Conservation (phyloP, 2,888 invertebrate species). For the Phortica okadai region DNA sequence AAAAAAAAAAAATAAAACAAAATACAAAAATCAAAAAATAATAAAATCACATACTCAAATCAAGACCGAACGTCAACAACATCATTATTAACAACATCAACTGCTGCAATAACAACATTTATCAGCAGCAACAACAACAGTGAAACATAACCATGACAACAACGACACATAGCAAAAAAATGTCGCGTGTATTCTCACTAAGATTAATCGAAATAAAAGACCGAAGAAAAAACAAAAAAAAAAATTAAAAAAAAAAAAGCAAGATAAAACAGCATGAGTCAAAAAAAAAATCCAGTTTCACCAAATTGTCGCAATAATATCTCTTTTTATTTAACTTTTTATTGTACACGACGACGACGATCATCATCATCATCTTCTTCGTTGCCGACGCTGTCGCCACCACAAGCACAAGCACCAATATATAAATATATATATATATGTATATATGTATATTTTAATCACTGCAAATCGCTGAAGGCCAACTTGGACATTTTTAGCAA, state of each 20-base stretch:
- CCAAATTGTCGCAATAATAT: conserved; percentile 56
- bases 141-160: conserved; percentile 9
- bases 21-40: neutral
- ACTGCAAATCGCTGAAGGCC: conserved; percentile 64
- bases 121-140: conserved; percentile 2
- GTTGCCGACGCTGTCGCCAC: neutral
- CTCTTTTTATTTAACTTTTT: conserved; percentile 39
- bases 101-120: neutral
- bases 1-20: neutral
- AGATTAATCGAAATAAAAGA: neutral
- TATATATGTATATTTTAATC: conserved; percentile 50
- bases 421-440: neutral
- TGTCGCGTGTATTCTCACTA: conserved; percentile 12
- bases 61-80: conserved; percentile 22
- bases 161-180: conserved; percentile 27
- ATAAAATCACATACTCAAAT: conserved; percentile 9
- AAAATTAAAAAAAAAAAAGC: neutral
- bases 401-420: conserved; percentile 10
- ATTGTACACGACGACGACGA: neutral
- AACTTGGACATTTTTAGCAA: conserved; percentile 50
- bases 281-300: conserved; percentile 43
- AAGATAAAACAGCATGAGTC: conserved; percentile 22
- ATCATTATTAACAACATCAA: conserved; percentile 29
- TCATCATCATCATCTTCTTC: conserved; percentile 6
- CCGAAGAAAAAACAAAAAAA: conserved; percentile 1